Conservation (phyloP, 2,797 vertebrate genomes). For the Gymnoscopelus microlampas region DNA sequence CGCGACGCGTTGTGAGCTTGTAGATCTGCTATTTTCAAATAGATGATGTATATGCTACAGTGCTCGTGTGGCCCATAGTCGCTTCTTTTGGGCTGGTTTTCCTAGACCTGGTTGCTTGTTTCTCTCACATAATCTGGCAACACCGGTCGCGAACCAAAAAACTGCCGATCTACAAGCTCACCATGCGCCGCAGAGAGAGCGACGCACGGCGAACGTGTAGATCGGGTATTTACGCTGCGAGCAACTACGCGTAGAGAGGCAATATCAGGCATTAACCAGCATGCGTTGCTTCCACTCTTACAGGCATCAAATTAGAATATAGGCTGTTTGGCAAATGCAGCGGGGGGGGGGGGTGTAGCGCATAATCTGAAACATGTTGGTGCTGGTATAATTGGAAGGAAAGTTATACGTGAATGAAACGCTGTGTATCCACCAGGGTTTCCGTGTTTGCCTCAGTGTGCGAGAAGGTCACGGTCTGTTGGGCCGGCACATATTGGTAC, state of each 20-base stretch:
- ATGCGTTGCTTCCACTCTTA: conserved; percentile 35
- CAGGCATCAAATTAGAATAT: conserved; percentile 54
- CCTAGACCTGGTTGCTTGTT: too few species aligned
- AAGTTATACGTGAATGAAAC: conserved; percentile 51
- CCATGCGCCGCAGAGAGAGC: too few species aligned
- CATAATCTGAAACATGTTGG: conserved; percentile 52
- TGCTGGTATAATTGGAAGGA: conserved; percentile 61
- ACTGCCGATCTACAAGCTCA: background rate
- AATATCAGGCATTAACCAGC: conserved; percentile 21
- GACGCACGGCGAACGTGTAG: too few species aligned
- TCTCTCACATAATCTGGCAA: too few species aligned
- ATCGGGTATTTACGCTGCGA: too few species aligned
- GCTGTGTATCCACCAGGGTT: conserved; percentile 1
- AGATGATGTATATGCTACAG: too few species aligned
- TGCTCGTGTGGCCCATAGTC: too few species aligned
- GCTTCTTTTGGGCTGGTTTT: too few species aligned
- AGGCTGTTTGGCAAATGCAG: conserved; percentile 53
- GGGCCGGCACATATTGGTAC: conserved; percentile 23
- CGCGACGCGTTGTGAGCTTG: too few species aligned
- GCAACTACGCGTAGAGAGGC: too few species aligned
- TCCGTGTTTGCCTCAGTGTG: conserved; percentile 15
- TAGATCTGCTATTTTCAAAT: too few species aligned
- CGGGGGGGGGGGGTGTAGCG: conserved; percentile 22
- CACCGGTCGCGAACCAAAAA: too few species aligned
- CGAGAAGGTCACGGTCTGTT: conserved; percentile 55